A percentile compares a stretch with the other conserved stretches of the same genome.
Evolutionary conservation across 2,113 vertebrate species (phyloP).

Genomic region (Corythaeola cristata): DNA sequence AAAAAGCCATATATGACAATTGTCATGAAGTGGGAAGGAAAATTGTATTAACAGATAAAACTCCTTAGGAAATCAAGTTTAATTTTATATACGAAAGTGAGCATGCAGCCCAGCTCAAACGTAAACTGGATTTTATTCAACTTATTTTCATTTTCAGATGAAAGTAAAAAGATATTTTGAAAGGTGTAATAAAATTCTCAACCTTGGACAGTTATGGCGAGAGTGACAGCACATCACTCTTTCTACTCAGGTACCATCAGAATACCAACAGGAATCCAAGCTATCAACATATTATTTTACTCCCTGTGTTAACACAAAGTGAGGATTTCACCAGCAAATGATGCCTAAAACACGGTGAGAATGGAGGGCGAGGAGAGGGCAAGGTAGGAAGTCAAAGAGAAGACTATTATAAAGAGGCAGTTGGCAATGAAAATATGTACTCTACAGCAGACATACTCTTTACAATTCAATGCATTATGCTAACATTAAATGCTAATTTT

Average conservation of each 20-base stretch:
- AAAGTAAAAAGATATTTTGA: conserved; percentile 28
- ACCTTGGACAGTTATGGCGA: conserved; percentile 2
- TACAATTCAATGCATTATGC: not conserved
- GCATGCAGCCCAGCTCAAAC: not conserved
- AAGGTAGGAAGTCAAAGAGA: not conserved
- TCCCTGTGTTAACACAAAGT: not conserved
- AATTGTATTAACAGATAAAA: conserved; percentile 23
- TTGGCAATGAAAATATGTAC: not conserved
- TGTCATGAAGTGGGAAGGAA: conserved; percentile 15
- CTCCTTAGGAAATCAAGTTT: not conserved
- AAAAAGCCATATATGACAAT: not conserved
- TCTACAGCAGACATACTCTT: not conserved
- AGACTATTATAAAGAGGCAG: not conserved
- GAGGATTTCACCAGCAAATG: conserved; percentile 4
- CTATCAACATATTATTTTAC: conserved; percentile 5
- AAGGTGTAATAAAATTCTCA: conserved; percentile 40
- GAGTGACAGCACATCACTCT: conserved; percentile 43
- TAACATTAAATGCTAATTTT: not conserved
- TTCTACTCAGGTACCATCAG: not conserved
- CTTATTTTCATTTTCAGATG: conserved; percentile 50
- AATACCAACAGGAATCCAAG: conserved; percentile 21
- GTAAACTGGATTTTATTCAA: conserved; percentile 26
- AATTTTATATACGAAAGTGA: not conserved
- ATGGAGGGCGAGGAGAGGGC: not conserved
- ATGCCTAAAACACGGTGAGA: not conserved